Base-by-base conservation (phyloP, 2,797 vertebrate genomes). In the Catamblyrhynchus diadema region DNA sequence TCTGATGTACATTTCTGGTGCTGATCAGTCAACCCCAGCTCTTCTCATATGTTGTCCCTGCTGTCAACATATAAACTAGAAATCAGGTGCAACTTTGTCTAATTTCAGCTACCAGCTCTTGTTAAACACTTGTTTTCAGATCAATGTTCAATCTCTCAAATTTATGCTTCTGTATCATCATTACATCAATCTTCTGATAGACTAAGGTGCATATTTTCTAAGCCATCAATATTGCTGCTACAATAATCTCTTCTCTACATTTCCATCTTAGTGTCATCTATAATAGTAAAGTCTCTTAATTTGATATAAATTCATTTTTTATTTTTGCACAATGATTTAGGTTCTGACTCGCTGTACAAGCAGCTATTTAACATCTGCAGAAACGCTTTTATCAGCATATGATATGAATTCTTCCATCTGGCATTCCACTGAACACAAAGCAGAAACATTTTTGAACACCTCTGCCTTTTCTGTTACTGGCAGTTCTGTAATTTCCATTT, bases 371-470 rank as follows among this genome's bases (percentile, higher is more conserved):
- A 56, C 44, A 77, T 70, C 71, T 71, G 41, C 14, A 73, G 35
- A 78, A 84, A 62, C 41, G 47, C 41, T 72, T 90, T 86, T 90
- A 81, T 93, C 70, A 69, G 30, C 39, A 48, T 13, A 51, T 8
- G 17, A 80, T 72, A 89, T 3, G 8, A 94, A 81, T 88, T 88
- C 73, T 48, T 80, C 74, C 57, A 89, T 67, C 42, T 80, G 79
- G 24, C 39, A 70, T 88, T 81, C 53, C 82, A 59, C 35, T 90
- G 21, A 88, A 65, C 25, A 75, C 57, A 91, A 65, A 79, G 59
- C 44, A 93, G 82, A 75, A 90, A n/a, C 22, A 33, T 21, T 83
- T 75, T 48, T 85, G 1, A 91, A 86, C 57, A 73, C 50, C 45
- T 90, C 61, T 88, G 42, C 12, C 50, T 91, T 41, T 86, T 72